Base-by-base conservation (phyloP, 1,140 invertebrate genomes). In the Tyrophagus putrescentiae region DNA sequence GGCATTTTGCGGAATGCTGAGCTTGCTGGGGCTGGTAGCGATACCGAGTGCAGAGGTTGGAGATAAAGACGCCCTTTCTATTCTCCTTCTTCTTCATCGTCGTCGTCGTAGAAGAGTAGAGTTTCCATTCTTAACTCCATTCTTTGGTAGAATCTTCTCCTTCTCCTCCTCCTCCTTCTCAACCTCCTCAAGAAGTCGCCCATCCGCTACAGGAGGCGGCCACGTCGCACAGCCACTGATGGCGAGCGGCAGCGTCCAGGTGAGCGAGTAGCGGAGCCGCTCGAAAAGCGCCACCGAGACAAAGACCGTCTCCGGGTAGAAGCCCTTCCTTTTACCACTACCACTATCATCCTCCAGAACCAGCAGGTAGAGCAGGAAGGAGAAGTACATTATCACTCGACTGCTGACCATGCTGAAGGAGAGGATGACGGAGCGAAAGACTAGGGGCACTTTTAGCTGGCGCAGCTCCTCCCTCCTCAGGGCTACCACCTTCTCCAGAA, bases 241-340 rank as follows among this genome's bases (percentile, higher is more conserved):
- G 36, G 34, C 58, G 4, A 42, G 34, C 29, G 58, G 58, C 27
- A 63, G 52, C 7, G 25, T 28, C 18, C 29, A 45, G 18, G 59
- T 57, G 1, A 61, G 72, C 1, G 77, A 75, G 1, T 82, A 68
- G 65, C 84, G 79, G 21, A 86, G 68, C 5, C 59, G 77, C 64
- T 83, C 82, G 63, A 82, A 82, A 66, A 82, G 82, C 44, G 81
- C 78, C 23, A 83, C 78, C 18, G 84, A 74, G 0, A 83, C 81
- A 69, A 83, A 85, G 76, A 88, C 84, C 72, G 85, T 77, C 57
- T 84, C 78, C 0, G 86, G 80, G 1, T 13, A 54, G 39, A 54
- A 54, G n/a, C n/a, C n/a, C n/a, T n/a, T n/a, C n/a, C n/a, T n/a
- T 25, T 31, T 13, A 23, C 39, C 52, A 3, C 21, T 7, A 11